These are phyloP conservation scores for Hoplias malabaricus DNA, from an alignment of 2,113 vertebrate genomes.

Conservation along the genomic window DNA sequence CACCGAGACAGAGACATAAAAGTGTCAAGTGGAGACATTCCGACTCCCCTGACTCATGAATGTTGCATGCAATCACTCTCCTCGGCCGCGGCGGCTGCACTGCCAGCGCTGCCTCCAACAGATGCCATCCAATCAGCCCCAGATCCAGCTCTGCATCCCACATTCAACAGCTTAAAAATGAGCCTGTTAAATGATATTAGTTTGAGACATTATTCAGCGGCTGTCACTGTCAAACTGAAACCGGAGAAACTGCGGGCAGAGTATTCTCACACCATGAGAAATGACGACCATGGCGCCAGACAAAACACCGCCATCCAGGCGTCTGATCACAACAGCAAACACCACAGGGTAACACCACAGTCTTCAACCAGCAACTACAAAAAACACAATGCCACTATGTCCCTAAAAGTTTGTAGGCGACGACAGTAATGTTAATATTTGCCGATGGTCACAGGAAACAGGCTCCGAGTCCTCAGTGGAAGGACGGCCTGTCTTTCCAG, in stretches of 20 bases:
- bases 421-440: no score
- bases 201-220: constrained; percentile 1
- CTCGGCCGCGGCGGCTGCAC: not conserved
- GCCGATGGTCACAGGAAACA: constrained; percentile 1
- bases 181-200: not conserved
- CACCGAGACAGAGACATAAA: not conserved
- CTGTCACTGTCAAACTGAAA: not conserved
- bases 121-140: constrained; percentile 32
- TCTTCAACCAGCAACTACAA: no score
- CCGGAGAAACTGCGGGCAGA: not conserved
- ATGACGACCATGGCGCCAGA: not conserved
- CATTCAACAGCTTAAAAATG: constrained; percentile 39
- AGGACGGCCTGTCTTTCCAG: not conserved
- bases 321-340: not conserved
- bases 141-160: constrained; percentile 55
- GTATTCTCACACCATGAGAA: not conserved
- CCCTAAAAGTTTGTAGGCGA: no score
- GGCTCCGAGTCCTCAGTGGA: no score
- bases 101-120: constrained; percentile 39
- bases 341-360: not conserved
- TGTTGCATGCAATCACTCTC: constrained; percentile 61
- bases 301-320: not conserved
- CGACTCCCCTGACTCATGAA: constrained; percentile 52
- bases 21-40: constrained; percentile 43
- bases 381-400: no score